Evolutionary conservation across 2,888 invertebrate species (phyloP), one percentile per base, ranked within the genome.

Genomic region (Lissonota sp.): DNA sequence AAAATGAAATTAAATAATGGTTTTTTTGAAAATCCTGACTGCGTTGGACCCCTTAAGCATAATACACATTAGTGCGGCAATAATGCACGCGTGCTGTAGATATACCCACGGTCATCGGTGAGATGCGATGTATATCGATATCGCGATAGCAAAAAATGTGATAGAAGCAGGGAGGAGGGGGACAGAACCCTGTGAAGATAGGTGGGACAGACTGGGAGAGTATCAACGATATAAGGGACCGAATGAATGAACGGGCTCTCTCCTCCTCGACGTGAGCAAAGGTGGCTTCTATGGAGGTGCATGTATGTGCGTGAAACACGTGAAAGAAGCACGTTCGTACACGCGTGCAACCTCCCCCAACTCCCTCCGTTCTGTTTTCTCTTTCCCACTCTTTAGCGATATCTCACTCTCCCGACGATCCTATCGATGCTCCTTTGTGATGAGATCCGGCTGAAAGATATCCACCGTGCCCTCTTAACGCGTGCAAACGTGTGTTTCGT

Each of bases 381-480:
- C 44, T 40, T 16, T 69, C 42, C 51, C 53, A 26, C 64, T 66
- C 53, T 39, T 46, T 57, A 60, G 80, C 62, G 83, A 82, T 84
- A 72, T 83, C 80, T 85, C 82, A 82, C 85, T 87, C 87, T 86
- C 60, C 60, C 83, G 83, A 83, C 84, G 89, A 90, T 90, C 87
- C 84, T 90, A 90, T 91, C 90, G 89, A 84, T 85, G 85, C 87
- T 89, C 88, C 26, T 90, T 89, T 90, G 90, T 90, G 89, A 85
- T 84, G 86, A 87, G 86, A 90, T 91, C 88, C 89, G 84, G 88
- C 85, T 88, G 89, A 91, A 89, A 88, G 90, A 91, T 91, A 90
- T 85, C 26, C 84, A 16, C 26, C 84, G 83, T 86, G 85, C 84
- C 85, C 84, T 84, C 75, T 66, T 70, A 75, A 75, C 64, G 80